Evolutionary conservation across 2,113 vertebrate genomes (phyloP).

Genomic region (Osmerus mordax): DNA sequence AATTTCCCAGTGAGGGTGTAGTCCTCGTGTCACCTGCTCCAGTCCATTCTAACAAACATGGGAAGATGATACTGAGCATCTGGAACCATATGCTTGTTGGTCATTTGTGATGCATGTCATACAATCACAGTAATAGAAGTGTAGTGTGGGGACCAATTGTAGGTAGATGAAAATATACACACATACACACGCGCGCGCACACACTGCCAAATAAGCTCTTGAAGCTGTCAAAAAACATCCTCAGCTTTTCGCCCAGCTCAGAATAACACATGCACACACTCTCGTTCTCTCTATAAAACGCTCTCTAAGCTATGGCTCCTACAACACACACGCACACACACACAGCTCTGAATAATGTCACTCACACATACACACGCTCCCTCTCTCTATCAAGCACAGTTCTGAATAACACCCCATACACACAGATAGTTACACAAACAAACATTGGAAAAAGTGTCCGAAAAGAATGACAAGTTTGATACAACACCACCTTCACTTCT

Average conservation of each 20-base stretch:
- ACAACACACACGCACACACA: slow-evolving; percentile 7
- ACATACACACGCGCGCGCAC: not conserved
- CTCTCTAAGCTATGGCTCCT: not conserved
- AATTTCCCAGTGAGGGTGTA: slow-evolving; percentile 70
- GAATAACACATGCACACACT: not conserved
- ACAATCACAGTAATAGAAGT: too few species aligned
- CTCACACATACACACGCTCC: not conserved
- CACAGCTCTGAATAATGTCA: slow-evolving; percentile 11
- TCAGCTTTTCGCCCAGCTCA: slow-evolving; percentile 32
- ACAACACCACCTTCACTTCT: slow-evolving; percentile 44
- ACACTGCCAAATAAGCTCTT: slow-evolving; percentile 9
- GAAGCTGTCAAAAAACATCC: slow-evolving; percentile 45
- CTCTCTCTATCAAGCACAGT: slow-evolving; percentile 31
- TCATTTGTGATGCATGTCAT: not conserved
- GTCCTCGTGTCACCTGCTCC: slow-evolving; percentile 65
- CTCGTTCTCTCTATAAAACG: not conserved
- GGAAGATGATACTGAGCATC: slow-evolving; percentile 54
- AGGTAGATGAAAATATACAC: not conserved
- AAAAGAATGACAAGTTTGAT: slow-evolving; percentile 34
- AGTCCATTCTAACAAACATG: slow-evolving; percentile 67
- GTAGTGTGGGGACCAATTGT: too few species aligned
- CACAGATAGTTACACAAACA: not conserved
- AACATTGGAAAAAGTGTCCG: not conserved
- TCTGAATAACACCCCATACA: slow-evolving; percentile 1
- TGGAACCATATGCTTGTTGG: slow-evolving; percentile 56